These are phyloP conservation scores for Drosophila biarmipes DNA, from an alignment of 1,140 invertebrate genomes.

Conservation along the genomic window DNA sequence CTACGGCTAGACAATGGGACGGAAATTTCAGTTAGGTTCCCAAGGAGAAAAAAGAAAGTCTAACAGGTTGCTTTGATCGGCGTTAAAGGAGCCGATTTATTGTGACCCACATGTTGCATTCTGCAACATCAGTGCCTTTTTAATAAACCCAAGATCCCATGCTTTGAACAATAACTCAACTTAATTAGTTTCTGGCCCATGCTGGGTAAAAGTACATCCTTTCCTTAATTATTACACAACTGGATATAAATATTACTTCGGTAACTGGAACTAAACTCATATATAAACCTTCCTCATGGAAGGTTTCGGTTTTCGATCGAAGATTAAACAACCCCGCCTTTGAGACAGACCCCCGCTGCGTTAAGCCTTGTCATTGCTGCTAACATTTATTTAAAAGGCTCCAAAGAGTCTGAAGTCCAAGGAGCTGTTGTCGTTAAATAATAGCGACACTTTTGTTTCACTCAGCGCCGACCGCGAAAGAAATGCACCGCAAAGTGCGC, in stretches of 20 bases:
- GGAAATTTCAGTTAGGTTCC: slow-evolving; percentile 47
- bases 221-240: no score
- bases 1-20: slow-evolving; percentile 35
- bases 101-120: background rate
- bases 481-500: slow-evolving; percentile 70
- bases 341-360: slow-evolving; percentile 5
- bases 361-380: slow-evolving; percentile 42
- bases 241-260: no score
- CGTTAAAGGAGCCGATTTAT: slow-evolving; percentile 23
- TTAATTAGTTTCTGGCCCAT: no score
- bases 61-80: slow-evolving; percentile 44
- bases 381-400: slow-evolving; percentile 60
- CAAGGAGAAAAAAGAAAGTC: slow-evolving; percentile 35
- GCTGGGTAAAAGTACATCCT: no score
- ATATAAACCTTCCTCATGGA: no score
- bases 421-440: slow-evolving; percentile 73
- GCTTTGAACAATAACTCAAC: no score
- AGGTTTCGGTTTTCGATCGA: background rate
- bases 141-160: no score
- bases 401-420: slow-evolving; percentile 44
- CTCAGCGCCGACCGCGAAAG: slow-evolving; percentile 50
- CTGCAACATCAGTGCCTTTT: background rate
- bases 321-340: background rate
- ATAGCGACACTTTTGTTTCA: slow-evolving; percentile 77
- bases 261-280: no score